Conservation (phyloP, 2,888 invertebrate species). For the Lutraria lutraria region DNA sequence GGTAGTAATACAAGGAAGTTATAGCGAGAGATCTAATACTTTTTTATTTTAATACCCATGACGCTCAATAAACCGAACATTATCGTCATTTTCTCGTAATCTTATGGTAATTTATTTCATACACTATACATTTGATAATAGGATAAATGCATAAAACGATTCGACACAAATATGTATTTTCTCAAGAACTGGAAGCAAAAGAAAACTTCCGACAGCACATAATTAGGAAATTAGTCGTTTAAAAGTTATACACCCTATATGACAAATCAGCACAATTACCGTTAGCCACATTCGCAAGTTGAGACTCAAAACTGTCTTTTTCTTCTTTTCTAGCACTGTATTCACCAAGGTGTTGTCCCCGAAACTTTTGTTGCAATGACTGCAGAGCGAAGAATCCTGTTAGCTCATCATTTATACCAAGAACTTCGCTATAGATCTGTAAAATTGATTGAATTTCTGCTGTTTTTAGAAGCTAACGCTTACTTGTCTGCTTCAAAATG, state of each 20-base stretch:
- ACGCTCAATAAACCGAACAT: too few species aligned
- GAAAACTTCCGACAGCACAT: neutral
- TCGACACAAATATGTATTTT: too few species aligned
- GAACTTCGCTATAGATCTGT: conserved; percentile 35
- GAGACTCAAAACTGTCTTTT: neutral
- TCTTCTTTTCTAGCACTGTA: neutral
- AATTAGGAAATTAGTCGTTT: neutral
- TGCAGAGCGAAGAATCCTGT: neutral
- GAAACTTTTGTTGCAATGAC: conserved; percentile 1
- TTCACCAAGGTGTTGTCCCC: neutral
- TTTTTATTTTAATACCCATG: too few species aligned
- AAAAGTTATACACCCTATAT: neutral
- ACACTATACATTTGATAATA: too few species aligned
- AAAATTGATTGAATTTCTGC: conserved; percentile 10
- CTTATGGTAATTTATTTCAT: too few species aligned
- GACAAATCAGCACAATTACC: neutral
- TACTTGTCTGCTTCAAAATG: neutral
- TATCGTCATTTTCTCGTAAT: too few species aligned
- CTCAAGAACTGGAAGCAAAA: too few species aligned
- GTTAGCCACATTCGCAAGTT: conserved; percentile 7
- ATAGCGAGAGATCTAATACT: too few species aligned
- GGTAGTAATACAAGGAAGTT: neutral
- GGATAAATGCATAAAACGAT: too few species aligned
- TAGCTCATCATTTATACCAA: conserved; percentile 19
- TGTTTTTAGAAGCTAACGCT: neutral